Evolutionary conservation across 2,888 invertebrate species (phyloP), one percentile per base, ranked within the genome.

Genomic region (Sturmia bella): DNA sequence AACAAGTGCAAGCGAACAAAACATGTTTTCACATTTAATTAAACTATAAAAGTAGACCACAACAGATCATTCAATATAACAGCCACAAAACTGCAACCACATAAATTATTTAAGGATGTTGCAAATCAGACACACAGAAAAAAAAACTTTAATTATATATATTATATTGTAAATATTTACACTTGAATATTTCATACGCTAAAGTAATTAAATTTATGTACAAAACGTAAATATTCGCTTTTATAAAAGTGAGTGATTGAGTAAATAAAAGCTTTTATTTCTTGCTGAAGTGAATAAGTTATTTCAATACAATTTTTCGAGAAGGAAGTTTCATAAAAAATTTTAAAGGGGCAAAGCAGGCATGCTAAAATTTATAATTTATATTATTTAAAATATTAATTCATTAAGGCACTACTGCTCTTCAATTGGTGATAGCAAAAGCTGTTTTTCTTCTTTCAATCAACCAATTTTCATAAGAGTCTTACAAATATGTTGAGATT

Each of bases 11-110:
- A 52, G 52, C 41, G 41, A 76, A 61, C 5, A 63, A 56, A 70
- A 66, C 24, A 72, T 68, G 73, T 77, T 74, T 82, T 59, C 32
- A 66, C 69, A 78, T 82, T 78, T 82, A 82, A 82, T 82, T 78
- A 82, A 82, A 78, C 69, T 74, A 82, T 70, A 74, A 82, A 77
- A 78, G 64, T 69, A 66, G 61, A 78, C 82, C 82, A 73, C 82
- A 82, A 78, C 52, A 74, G 69, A 78, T 78, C 69, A 74, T 82
- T 74, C 74, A 73, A 77, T 69, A 43, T 69, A 74, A 56, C 56
- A 69, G 74, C 77, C 82, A 70, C 82, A 82, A 74, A 59, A 69
- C 32, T 73, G 56, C 74, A 64, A 74, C 78, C 77, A 59, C 72
- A 78, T 64, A 82, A 82, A 69, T 69, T 69, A 77, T 73, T 77